phyloP scores from a whole-genome alignment of 35 echinoderm and acorn worm genomes.

The Lytechinus variegatus region DNA sequence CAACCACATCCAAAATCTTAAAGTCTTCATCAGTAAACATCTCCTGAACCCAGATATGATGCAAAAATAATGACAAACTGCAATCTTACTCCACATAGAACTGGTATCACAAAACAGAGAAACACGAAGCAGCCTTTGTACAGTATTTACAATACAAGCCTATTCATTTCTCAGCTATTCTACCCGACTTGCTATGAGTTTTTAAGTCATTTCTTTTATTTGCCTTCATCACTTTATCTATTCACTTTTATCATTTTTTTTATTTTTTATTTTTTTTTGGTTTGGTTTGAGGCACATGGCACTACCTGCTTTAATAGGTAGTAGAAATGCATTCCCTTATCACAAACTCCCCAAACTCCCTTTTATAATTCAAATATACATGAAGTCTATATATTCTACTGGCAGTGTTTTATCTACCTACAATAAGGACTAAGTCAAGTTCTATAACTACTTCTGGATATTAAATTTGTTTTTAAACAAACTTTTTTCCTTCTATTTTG shows the following conservation, averaged over 20 bases:
- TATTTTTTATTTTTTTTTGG: background rate
- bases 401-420: background rate
- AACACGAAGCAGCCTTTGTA: constrained; percentile 50
- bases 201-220: constrained; percentile 5
- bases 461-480: background rate
- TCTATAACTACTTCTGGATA: background rate
- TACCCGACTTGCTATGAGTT: constrained; percentile 25
- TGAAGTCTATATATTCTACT: background rate
- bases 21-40: background rate
- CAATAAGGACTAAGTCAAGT: background rate
- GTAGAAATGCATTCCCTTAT: background rate
- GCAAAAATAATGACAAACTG: background rate
- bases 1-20: background rate
- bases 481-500: no score
- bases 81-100: background rate
- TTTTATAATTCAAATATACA: background rate
- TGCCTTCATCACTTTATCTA: background rate
- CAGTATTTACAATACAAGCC: constrained; percentile 48
- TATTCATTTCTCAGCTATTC: constrained; percentile 30
- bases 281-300: background rate
- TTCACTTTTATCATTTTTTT: background rate
- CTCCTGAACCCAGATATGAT: background rate
- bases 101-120: constrained; percentile 53
- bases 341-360: background rate
- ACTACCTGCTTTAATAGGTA: background rate